A percentile compares a stretch with the other conserved stretches of the same genome.
These are phyloP conservation scores for Gymnopithys bicolor DNA, from an alignment of 2,797 vertebrate species.

Conservation along the genomic window DNA sequence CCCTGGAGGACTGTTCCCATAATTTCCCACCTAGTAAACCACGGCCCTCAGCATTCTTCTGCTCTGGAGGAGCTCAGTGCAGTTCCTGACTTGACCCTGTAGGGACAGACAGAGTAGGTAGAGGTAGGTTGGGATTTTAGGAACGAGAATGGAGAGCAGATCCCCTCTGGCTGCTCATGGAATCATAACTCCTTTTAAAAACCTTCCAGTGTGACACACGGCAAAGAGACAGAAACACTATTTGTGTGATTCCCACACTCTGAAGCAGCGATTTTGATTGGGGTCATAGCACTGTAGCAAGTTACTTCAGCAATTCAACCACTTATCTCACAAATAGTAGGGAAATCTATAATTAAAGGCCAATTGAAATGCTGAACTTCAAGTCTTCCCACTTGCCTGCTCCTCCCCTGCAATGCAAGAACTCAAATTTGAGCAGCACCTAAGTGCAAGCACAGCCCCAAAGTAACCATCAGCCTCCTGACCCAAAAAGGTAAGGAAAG, in stretches of 20 bases:
- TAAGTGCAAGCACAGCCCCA: not conserved
- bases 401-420: not conserved
- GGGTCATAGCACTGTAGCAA: not conserved
- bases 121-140: not conserved
- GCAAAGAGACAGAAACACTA: not conserved
- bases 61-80: not conserved
- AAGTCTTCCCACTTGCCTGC: not conserved
- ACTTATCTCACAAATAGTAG: not conserved
- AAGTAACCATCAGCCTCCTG: not conserved
- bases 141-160: not conserved
- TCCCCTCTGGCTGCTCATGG: not conserved
- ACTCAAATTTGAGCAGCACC: not conserved
- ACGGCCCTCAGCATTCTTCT: not conserved
- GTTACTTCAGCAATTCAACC: not conserved
- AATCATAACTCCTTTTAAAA: not conserved
- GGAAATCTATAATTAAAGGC: conserved; percentile 13
- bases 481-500: not conserved
- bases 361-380: not conserved
- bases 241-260: not conserved
- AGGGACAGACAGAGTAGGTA: not conserved
- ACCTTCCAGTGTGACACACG: not conserved
- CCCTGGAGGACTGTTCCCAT: not conserved
- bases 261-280: not conserved
- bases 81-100: not conserved
- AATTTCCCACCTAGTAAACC: not conserved